These are phyloP conservation scores for Parasteatoda lunata DNA, from an alignment of 2,888 invertebrate species.

Conservation along the genomic window DNA sequence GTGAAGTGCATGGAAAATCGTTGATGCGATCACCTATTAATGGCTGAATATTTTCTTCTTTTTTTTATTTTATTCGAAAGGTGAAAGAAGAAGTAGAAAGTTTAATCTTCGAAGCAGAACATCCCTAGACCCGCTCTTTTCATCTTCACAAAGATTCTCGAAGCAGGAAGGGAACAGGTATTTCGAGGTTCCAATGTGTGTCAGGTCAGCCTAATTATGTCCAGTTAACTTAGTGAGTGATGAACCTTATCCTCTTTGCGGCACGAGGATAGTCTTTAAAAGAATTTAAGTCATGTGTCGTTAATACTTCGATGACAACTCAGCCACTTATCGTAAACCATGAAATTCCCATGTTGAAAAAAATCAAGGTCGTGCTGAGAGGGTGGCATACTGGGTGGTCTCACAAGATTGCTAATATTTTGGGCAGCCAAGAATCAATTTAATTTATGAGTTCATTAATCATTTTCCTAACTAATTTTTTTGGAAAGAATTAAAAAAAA, in stretches of 20 bases:
- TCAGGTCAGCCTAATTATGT: conserved; percentile 50
- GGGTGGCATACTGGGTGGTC: no score
- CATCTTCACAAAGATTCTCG: neutral
- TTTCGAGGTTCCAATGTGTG: conserved; percentile 28
- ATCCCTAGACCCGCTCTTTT: neutral
- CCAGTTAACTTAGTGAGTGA: neutral
- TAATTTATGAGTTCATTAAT: no score
- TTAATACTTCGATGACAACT: no score
- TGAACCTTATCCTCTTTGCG: neutral
- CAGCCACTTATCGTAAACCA: no score
- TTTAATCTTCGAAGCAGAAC: neutral
- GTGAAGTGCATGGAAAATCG: neutral
- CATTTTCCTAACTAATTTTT: no score
- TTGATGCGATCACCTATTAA: neutral
- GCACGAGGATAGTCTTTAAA: no score
- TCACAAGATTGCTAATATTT: no score
- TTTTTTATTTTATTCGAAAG: neutral
- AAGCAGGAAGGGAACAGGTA: conserved; percentile 25
- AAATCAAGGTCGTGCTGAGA: no score
- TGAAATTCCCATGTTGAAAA: no score
- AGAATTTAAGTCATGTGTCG: no score
- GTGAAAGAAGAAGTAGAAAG: conserved; percentile 1
- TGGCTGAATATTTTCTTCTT: neutral
- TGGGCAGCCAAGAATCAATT: no score
- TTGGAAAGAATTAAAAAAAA: no score